Conservation (phyloP, 64 coral and sea anemone species). For the Dendrophyllia cribrosa region DNA sequence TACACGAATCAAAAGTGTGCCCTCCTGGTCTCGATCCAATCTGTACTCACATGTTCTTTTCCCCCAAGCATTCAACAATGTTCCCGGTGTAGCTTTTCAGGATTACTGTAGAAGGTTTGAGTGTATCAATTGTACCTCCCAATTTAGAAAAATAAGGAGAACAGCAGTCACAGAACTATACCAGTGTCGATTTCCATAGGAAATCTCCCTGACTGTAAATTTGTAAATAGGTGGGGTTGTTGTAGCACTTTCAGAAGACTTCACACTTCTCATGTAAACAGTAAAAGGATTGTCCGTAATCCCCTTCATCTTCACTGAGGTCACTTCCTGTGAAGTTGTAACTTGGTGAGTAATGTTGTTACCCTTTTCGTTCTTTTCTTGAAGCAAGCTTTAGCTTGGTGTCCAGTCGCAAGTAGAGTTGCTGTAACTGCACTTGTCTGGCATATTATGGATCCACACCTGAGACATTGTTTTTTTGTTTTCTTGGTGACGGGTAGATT, state of each 20-base stretch:
- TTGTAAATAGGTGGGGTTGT: constrained; percentile 43
- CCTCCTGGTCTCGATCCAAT: constrained; percentile 42
- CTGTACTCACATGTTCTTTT: constrained; percentile 40
- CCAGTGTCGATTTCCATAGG: constrained; percentile 70
- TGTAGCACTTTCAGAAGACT: neutral
- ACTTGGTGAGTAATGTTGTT: constrained; percentile 36
- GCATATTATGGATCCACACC: constrained; percentile 69
- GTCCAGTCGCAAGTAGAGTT: constrained; percentile 48
- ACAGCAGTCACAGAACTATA: constrained; percentile 64
- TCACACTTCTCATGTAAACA: constrained; percentile 62
- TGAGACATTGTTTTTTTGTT: constrained; percentile 66
- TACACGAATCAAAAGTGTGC: constrained; percentile 10
- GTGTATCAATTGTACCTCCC: constrained; percentile 34
- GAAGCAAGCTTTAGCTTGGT: constrained; percentile 59
- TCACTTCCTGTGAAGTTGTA: constrained; percentile 42
- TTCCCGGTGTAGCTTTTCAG: constrained; percentile 64
- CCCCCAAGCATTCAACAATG: constrained; percentile 40
- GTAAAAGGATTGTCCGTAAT: neutral
- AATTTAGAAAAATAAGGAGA: constrained; percentile 31
- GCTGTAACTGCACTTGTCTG: constrained; percentile 43
- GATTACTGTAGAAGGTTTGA: constrained; percentile 40
- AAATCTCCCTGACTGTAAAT: constrained; percentile 35
- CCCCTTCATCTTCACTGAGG: neutral
- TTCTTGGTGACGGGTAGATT: neutral
- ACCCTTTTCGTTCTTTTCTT: constrained; percentile 51